These are phyloP conservation scores for Gisinianus flammeolus DNA, from an alignment of 2,888 invertebrate genomes.

Conservation along the genomic window DNA sequence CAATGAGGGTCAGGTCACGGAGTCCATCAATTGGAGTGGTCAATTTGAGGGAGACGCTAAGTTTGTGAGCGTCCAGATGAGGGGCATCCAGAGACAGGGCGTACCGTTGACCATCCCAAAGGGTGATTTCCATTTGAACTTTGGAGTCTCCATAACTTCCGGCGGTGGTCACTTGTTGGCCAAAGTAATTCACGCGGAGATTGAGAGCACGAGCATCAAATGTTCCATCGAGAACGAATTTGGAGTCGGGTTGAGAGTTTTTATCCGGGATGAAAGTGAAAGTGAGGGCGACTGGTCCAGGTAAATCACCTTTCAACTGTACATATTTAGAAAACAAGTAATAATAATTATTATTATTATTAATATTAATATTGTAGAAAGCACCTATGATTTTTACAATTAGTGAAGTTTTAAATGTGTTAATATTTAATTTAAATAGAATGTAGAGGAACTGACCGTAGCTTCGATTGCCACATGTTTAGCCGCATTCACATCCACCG, in stretches of 20 bases:
- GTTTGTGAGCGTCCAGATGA: background rate
- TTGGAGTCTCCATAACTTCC: slow-evolving; percentile 46
- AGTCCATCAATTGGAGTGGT: slow-evolving; percentile 51
- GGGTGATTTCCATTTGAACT: slow-evolving; percentile 37
- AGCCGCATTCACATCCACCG: slow-evolving; percentile 56
- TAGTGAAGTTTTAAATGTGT: background rate
- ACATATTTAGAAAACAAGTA: slow-evolving; percentile 1
- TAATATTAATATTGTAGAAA: background rate
- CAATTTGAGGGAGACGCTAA: slow-evolving; percentile 35
- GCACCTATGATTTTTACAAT: background rate
- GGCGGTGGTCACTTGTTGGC: slow-evolving; percentile 40
- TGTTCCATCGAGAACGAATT: slow-evolving; percentile 51
- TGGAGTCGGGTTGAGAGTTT: slow-evolving; percentile 50
- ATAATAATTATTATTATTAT: background rate
- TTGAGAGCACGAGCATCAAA: slow-evolving; percentile 35
- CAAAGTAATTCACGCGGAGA: slow-evolving; percentile 50
- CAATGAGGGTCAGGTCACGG: slow-evolving; percentile 11
- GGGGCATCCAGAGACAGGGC: slow-evolving; percentile 20
- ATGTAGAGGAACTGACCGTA: slow-evolving; percentile 57
- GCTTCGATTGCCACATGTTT: slow-evolving; percentile 58
- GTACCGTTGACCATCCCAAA: slow-evolving; percentile 45
- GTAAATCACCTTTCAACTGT: slow-evolving; percentile 50
- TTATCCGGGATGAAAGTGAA: slow-evolving; percentile 56
- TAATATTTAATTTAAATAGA: too few relatives aligned
- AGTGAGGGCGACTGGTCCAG: slow-evolving; percentile 42